Evolutionary conservation across 2,797 vertebrate species (phyloP).

Genomic region (Muscicapa comitata): DNA sequence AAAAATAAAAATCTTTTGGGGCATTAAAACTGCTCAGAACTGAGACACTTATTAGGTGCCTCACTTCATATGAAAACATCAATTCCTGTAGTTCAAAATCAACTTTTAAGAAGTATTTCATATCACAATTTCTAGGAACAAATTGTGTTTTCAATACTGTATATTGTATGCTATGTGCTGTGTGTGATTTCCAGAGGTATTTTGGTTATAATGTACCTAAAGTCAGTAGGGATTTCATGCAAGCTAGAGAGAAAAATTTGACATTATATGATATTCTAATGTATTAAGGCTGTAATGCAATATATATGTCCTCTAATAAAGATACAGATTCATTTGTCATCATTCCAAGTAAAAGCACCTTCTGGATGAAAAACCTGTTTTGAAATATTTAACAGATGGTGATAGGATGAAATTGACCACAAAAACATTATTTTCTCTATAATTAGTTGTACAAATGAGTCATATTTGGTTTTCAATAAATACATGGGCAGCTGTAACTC

Average conservation of each 20-base stretch:
- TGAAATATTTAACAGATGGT: constrained; percentile 1
- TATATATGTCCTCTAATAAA: neutral
- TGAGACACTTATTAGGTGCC: neutral
- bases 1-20: accelerated
- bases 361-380: constrained; percentile 22
- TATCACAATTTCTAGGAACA: neutral
- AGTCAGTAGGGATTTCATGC: neutral
- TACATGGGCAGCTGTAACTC: neutral
- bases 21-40: neutral
- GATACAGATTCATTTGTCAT: neutral
- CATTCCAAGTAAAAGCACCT: neutral
- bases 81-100: neutral
- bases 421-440: neutral
- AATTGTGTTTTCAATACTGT: neutral
- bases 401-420: neutral
- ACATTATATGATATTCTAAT: neutral
- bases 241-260: neutral
- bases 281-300: neutral
- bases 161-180: neutral
- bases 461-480: neutral
- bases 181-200: neutral
- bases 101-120: neutral
- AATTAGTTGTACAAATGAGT: neutral
- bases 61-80: neutral
- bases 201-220: neutral